These are phyloP conservation scores for Prosopocoilus inquinatus DNA, from an alignment of 2,888 invertebrate genomes.

Conservation along the genomic window DNA sequence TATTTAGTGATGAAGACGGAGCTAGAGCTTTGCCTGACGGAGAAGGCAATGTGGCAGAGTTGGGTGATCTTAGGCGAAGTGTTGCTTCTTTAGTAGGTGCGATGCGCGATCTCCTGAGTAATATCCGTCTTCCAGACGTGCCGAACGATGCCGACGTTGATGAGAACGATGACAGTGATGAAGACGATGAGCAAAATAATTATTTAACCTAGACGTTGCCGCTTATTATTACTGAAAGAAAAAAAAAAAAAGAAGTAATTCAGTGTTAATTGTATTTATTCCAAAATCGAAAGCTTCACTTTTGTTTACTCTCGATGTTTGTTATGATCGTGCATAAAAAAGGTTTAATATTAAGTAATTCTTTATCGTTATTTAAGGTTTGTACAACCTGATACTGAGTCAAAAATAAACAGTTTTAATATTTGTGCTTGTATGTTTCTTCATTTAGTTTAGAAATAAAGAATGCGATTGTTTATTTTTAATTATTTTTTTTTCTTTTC, in stretches of 20 bases:
- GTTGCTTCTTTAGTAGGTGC: conserved; percentile 68
- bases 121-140: conserved; percentile 60
- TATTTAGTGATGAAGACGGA: conserved; percentile 31
- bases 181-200: conserved; percentile 54
- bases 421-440: too few relatives aligned
- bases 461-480: too few relatives aligned
- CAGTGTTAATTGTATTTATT: conserved; percentile 17
- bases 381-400: too few relatives aligned
- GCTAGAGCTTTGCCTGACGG: conserved; percentile 38
- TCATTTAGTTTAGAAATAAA: too few relatives aligned
- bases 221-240: conserved; percentile 5
- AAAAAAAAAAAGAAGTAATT: too few relatives aligned
- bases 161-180: conserved; percentile 54
- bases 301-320: neutral
- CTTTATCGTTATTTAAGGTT: too few relatives aligned
- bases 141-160: conserved; percentile 55
- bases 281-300: conserved; percentile 13
- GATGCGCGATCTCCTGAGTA: conserved; percentile 69
- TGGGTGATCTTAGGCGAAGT: conserved; percentile 60
- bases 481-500: too few relatives aligned
- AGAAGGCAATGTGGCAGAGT: conserved; percentile 42
- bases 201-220: conserved; percentile 40
- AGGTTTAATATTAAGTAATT: too few relatives aligned
- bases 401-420: too few relatives aligned
- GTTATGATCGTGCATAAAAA: too few relatives aligned